phyloP scores from a whole-genome alignment of 2,888 invertebrate species.

The Diplolepis rosae region DNA sequence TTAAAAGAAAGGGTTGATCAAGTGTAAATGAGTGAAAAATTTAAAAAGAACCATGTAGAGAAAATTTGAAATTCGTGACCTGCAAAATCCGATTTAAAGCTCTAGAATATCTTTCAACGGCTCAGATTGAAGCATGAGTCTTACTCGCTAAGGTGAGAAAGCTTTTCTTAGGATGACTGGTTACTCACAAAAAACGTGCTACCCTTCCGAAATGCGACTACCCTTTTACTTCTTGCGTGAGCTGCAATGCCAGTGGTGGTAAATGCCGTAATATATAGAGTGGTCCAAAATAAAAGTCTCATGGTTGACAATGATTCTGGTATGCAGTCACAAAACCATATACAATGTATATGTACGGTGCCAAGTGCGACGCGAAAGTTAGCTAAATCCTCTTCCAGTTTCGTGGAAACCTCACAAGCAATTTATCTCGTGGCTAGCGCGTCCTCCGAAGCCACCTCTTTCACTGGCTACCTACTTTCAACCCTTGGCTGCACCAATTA shows the following conservation, averaged over 20 bases:
- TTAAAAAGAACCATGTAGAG: neutral
- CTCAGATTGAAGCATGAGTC: conserved; percentile 5
- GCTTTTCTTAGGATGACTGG: conserved; percentile 29
- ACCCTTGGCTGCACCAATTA: conserved; percentile 53
- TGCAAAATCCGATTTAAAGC: conserved; percentile 13
- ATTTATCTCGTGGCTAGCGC: conserved; percentile 39
- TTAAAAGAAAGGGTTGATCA: too few species aligned
- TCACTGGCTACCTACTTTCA: conserved; percentile 32
- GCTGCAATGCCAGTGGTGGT: conserved; percentile 37
- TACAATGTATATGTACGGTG: conserved; percentile 24
- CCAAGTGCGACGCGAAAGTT: conserved; percentile 35
- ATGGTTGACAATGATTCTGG: conserved; percentile 44
- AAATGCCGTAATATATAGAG: conserved; percentile 52
- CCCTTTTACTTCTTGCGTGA: conserved; percentile 55
- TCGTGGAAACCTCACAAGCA: conserved; percentile 38
- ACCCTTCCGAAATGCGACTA: conserved; percentile 66
- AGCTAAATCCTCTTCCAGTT: conserved; percentile 42
- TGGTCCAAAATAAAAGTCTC: conserved; percentile 50
- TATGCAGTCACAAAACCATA: neutral
- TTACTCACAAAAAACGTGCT: conserved; percentile 70
- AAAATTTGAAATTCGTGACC: conserved; percentile 18
- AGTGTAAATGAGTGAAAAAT: too few species aligned
- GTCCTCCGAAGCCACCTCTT: conserved; percentile 21
- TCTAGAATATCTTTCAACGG: conserved; percentile 2
- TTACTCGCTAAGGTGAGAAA: conserved; percentile 13